phyloP scores from a whole-genome alignment of 2,113 vertebrate genomes.

The Scomber colias region DNA sequence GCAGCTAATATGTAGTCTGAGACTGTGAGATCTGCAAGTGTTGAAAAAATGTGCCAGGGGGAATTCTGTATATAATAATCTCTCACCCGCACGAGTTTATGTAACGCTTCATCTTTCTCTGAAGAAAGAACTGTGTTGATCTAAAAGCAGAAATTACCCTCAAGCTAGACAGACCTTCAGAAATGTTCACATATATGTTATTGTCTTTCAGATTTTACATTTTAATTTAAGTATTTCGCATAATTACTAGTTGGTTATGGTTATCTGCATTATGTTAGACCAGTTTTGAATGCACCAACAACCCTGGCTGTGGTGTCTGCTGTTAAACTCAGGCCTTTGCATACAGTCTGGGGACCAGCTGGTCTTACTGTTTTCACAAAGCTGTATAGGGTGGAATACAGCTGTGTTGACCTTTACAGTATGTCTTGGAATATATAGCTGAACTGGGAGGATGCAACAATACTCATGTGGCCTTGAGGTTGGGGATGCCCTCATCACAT shows the following conservation, averaged over 20 bases:
- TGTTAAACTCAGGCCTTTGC: neutral
- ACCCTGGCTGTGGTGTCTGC: neutral
- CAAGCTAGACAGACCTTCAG: neutral
- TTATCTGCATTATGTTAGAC: too few relatives aligned
- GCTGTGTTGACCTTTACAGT: slow-evolving; percentile 32
- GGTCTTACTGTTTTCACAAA: slow-evolving; percentile 16
- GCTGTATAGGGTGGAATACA: slow-evolving; percentile 33
- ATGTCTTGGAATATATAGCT: slow-evolving; percentile 21
- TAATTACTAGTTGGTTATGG: neutral
- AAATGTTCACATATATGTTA: neutral
- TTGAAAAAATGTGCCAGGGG: neutral
- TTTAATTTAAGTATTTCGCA: neutral
- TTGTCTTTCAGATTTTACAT: neutral
- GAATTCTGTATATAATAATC: slow-evolving; percentile 31
- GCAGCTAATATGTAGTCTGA: slow-evolving; percentile 36
- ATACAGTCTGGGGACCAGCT: neutral
- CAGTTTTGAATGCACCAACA: neutral
- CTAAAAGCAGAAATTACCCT: slow-evolving; percentile 2
- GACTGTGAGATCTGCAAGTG: slow-evolving; percentile 31
- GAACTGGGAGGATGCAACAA: slow-evolving; percentile 21
- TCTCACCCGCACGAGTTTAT: slow-evolving; percentile 24
- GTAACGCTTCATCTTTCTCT: slow-evolving; percentile 19
- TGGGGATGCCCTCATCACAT: slow-evolving; percentile 20
- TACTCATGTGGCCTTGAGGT: neutral
- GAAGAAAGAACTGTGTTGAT: slow-evolving; percentile 15